Conservation (phyloP, 2,797 vertebrate genomes). For the Spheniscus humboldti region DNA sequence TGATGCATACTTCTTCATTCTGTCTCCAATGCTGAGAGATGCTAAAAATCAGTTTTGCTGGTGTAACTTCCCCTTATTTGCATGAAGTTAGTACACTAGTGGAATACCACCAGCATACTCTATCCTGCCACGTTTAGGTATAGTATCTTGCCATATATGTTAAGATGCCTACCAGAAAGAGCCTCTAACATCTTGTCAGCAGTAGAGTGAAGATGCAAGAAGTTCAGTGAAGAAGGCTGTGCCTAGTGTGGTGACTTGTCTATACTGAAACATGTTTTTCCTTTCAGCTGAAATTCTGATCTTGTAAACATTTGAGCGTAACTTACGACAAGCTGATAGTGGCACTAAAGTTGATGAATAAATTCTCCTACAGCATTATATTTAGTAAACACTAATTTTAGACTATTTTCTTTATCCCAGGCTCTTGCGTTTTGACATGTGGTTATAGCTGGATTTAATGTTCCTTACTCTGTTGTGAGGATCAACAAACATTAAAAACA, state of each 20-base stretch:
- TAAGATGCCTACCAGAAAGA: background rate
- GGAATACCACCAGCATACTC: background rate
- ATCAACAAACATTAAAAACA: background rate
- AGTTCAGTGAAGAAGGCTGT: background rate
- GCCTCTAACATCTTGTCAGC: background rate
- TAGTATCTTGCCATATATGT: background rate
- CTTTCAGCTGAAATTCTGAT: background rate
- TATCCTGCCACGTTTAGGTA: background rate
- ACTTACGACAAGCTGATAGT: background rate
- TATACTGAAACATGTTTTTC: background rate
- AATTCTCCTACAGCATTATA: background rate
- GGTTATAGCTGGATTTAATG: background rate
- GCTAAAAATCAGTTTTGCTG: background rate
- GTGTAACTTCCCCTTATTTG: background rate
- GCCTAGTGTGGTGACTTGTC: background rate
- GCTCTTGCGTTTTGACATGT: background rate
- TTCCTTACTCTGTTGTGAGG: background rate
- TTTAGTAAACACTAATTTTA: constrained; percentile 18
- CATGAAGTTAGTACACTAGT: background rate
- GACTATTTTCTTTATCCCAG: constrained; percentile 4
- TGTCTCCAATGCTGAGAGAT: background rate
- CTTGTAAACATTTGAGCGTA: background rate
- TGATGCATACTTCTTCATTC: background rate
- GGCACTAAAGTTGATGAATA: background rate
- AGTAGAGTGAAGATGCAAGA: background rate